Percentiles rank a stretch among this genome's conserved stretches.
These are phyloP conservation scores for Tribolium freemani DNA, from an alignment of 2,888 invertebrate genomes.

Conservation along the genomic window DNA sequence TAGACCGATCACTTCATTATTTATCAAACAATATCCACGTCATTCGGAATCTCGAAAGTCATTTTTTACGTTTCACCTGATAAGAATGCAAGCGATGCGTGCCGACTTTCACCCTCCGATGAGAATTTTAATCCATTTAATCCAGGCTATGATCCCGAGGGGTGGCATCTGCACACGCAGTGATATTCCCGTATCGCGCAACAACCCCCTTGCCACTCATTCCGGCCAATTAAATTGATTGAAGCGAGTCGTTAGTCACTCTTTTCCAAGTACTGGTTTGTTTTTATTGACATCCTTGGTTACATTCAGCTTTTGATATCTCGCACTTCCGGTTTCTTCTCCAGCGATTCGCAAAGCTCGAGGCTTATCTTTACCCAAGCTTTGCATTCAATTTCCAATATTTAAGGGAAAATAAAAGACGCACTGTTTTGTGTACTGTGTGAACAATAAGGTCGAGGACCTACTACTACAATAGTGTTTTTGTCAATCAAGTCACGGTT, in stretches of 20 bases:
- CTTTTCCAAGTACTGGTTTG: conserved; percentile 8
- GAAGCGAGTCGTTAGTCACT: conserved; percentile 17
- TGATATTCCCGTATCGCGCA: conserved; percentile 9
- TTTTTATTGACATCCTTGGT: conserved; percentile 22
- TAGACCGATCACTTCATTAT: conserved; percentile 18
- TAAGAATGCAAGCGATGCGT: conserved; percentile 5
- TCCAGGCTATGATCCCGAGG: background rate
- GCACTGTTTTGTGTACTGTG: background rate
- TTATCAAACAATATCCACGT: conserved; percentile 26
- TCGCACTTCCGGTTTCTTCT: conserved; percentile 1
- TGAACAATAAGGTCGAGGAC: conserved; percentile 5
- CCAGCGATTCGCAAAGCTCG: background rate
- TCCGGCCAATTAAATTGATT: conserved; percentile 29
- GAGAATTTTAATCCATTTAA: conserved; percentile 15
- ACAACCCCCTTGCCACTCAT: conserved; percentile 13
- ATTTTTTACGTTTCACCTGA: conserved; percentile 2
- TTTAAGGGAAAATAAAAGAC: background rate
- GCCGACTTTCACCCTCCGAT: background rate
- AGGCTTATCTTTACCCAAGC: background rate
- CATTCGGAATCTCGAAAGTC: background rate
- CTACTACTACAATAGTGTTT: conserved; percentile 9
- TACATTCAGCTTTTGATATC: conserved; percentile 3
- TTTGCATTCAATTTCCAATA: background rate
- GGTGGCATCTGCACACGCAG: conserved; percentile 23
- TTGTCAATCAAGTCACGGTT: conserved; percentile 10